Percentiles rank a stretch among this genome's conserved stretches.
Conservation (phyloP, 2,888 invertebrate genomes). For the Gymnoscelis rufifasciata region DNA sequence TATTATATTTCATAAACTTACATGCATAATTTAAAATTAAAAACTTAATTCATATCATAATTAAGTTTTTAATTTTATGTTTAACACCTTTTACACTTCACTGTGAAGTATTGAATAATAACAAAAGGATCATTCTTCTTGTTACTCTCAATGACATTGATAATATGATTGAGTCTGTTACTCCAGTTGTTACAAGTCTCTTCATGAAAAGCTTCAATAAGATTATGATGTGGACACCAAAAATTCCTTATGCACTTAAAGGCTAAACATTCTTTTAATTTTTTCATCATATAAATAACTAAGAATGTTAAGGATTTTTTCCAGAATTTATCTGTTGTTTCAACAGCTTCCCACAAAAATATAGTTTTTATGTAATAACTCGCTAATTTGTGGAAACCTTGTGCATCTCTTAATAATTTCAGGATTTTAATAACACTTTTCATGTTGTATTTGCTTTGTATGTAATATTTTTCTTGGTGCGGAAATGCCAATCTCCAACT, state of each 20-base stretch:
- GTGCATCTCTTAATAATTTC: constrained; percentile 51
- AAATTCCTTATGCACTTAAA: constrained; percentile 43
- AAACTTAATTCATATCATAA: too few species aligned
- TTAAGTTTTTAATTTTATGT: too few species aligned
- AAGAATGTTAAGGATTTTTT: constrained; percentile 44
- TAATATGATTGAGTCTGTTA: constrained; percentile 42
- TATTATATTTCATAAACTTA: too few species aligned
- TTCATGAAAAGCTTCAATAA: constrained; percentile 45
- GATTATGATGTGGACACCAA: constrained; percentile 53
- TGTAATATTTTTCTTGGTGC: constrained; percentile 48
- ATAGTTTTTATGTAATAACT: constrained; percentile 59
- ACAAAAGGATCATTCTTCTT: constrained; percentile 33
- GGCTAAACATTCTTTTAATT: constrained; percentile 40
- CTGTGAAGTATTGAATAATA: constrained; percentile 33
- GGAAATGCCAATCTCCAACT: constrained; percentile 59
- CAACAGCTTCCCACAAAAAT: constrained; percentile 51
- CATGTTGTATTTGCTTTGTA: constrained; percentile 47
- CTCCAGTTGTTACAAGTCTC: constrained; percentile 50
- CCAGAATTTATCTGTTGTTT: constrained; percentile 43
- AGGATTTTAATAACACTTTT: constrained; percentile 50
- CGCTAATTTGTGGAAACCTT: constrained; percentile 51
- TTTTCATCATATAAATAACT: constrained; percentile 49
- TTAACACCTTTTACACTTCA: too few species aligned
- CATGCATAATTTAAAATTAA: too few species aligned
- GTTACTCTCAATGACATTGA: constrained; percentile 42